Evolutionary conservation across 2,113 vertebrate species (phyloP).

Genomic region (Carlito syrichta): DNA sequence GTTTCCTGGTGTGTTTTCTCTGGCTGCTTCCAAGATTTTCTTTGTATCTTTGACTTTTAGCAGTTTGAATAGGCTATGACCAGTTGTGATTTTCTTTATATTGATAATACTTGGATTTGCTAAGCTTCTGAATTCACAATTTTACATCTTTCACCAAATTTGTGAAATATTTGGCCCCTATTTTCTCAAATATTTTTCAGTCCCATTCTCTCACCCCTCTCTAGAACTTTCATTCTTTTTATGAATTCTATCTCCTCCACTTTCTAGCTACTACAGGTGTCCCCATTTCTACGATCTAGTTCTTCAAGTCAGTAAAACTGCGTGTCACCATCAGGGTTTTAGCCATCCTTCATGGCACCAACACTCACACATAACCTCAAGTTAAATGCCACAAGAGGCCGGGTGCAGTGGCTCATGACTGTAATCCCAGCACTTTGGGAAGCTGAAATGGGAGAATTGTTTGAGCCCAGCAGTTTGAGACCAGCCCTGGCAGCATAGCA

Average conservation of each 20-base stretch:
- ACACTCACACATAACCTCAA: neutral
- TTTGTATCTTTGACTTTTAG: neutral
- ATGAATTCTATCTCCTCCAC: neutral
- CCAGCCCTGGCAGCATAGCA: too few species aligned
- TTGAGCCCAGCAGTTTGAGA: too few species aligned
- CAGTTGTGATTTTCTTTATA: neutral
- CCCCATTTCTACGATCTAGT: neutral
- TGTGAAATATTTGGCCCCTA: neutral
- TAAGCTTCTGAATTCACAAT: neutral
- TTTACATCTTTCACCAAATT: neutral
- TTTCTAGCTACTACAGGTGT: neutral
- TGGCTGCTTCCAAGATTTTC: neutral
- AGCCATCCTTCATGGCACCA: neutral
- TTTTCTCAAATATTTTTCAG: neutral
- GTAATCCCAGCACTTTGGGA: too few species aligned
- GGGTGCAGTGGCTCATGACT: too few species aligned
- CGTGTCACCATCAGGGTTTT: neutral
- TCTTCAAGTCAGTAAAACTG: neutral
- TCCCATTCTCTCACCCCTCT: neutral
- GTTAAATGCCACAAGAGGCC: neutral
- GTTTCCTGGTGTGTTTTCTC: neutral
- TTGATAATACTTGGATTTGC: neutral
- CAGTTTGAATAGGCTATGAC: neutral
- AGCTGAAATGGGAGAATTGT: too few species aligned
- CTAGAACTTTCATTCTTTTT: neutral